Conservation (phyloP, 2,888 invertebrate genomes). For the Gonocerus acuteangulatus region DNA sequence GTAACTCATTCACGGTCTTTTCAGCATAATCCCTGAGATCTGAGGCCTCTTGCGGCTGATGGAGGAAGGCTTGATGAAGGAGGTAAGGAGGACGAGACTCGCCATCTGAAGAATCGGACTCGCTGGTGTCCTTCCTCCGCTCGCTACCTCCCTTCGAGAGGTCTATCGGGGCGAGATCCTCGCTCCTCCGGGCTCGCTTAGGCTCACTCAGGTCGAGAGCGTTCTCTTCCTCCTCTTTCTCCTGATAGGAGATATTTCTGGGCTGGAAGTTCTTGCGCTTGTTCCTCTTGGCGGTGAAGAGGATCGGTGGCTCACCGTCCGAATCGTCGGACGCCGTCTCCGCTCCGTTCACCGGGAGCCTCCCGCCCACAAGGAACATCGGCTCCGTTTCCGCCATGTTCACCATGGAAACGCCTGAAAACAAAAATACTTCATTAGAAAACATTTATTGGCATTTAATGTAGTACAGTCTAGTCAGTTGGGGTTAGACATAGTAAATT, state of each 20-base stretch:
- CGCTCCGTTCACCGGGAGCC: conserved; percentile 49
- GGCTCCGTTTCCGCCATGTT: conserved; percentile 43
- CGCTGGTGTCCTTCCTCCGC: conserved; percentile 39
- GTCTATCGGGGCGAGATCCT: conserved; percentile 33
- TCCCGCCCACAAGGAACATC: conserved; percentile 53
- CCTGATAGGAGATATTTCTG: conserved; percentile 53
- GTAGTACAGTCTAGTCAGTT: no score
- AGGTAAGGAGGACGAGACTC: conserved; percentile 27
- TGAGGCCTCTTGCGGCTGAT: conserved; percentile 46
- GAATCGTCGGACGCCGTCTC: conserved; percentile 49
- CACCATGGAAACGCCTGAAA: conserved; percentile 38
- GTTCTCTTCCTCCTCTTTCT: conserved; percentile 38
- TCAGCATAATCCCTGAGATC: conserved; percentile 69
- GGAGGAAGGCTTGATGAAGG: conserved; percentile 37
- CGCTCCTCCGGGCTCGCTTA: conserved; percentile 38
- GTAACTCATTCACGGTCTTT: conserved; percentile 68
- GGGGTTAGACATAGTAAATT: no score
- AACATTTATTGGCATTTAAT: not conserved
- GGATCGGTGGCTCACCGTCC: conserved; percentile 47
- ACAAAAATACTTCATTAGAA: not conserved
- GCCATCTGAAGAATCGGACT: conserved; percentile 40
- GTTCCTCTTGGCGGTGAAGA: conserved; percentile 51
- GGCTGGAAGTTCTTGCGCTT: conserved; percentile 73
- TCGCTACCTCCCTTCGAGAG: conserved; percentile 32
- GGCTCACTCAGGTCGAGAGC: conserved; percentile 23